Base-by-base conservation (phyloP, 1,140 invertebrate species). In the Choristoneura fumiferana region DNA sequence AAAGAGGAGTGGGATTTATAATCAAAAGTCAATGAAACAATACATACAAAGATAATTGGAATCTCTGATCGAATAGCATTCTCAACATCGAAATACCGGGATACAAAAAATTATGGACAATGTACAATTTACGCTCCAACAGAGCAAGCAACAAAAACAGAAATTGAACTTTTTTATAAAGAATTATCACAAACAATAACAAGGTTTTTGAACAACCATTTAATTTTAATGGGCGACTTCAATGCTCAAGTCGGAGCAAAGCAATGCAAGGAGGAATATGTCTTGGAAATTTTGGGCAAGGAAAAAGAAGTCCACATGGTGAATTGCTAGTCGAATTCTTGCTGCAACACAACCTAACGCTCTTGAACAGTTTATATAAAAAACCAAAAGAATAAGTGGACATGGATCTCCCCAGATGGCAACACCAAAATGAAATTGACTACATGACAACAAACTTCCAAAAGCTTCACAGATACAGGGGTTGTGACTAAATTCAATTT, bases 291-390 rank as follows among this genome's bases (percentile, higher is more conserved):
- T 38, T 55, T 43, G 65, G 58, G 14, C 38, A 17, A 45, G 60
- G 65, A 12, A 60, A 35, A 34, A 63, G 58, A 60, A 65, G 58
- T 34, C 40, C 39, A 45, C 57, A 65, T 22, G 63, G 63, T 1
- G 8, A 18, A 13, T 36, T 37, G n/a, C n/a, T 65, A 15, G 40
- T 65, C 0, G 53, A 35, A 34, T 60, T 65, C 37, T 8, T 55
- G 1, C 29, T 63, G 13, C 9, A 63, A 60, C 53, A 67, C 12
- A 67, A 58, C 57, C 13, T 67, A 22, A 60, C 36, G 0, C 38
- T 63, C n/a, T 9, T 63, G 4, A 67, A 63, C 10, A 63, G 58
- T n/a, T 55, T 60, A 14, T 67, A 57, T 43, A 54, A 68, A 64
- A 40, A 52, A 54, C 43, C 8, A 15, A 12, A 34, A 12, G 0